Base-by-base conservation (phyloP, 2,113 vertebrate genomes). In the Cheilinus undulatus region DNA sequence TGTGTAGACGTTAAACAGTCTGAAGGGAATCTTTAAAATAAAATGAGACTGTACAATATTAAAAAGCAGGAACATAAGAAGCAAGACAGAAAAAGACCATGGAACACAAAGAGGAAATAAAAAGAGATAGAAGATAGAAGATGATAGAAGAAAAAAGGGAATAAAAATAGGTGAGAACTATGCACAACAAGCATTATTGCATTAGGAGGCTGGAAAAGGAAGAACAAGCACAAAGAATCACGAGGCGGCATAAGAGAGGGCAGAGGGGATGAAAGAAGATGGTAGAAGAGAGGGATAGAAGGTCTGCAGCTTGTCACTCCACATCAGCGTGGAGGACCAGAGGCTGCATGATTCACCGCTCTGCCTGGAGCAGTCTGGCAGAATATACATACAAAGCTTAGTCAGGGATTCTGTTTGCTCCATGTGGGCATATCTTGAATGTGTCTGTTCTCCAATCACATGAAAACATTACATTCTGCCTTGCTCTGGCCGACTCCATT, bases 261-360 rank as follows among this genome's bases (percentile, higher is more conserved):
- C 24, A 42, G 40, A 30, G n/a, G 2, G 30, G 0, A 12, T 26
- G 52, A 62, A 20, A 53, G n/a, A 17, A 40, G 57, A 32, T 4
- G 24, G 15, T 10, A 24, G 14, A 30, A 27, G 56, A 65, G 36
- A 54, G 43, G 38, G 19, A 36, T 32, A 19, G 34, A 23, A 38
- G 20, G 36, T 73, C 63, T 69, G 68, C n/a, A 61, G 66, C 64
- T 62, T 62, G 77, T 84, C 81, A 48, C n/a, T 65, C 54, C 27
- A 51, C 59, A 75, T 76, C 71, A 61, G 53, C 2, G 12, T 7
- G 52, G 63, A 60, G 69, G 54, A 7, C 59, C 20, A 30, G 54
- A 17, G 62, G 64, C 58, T 34, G 34, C 54, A 32, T 85, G 80
- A 88, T 45, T 89, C 87, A 89, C 32, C 2, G 11, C 22, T 28